Conservation (phyloP, 2,113 vertebrate genomes). For the Scalopus aquaticus region DNA sequence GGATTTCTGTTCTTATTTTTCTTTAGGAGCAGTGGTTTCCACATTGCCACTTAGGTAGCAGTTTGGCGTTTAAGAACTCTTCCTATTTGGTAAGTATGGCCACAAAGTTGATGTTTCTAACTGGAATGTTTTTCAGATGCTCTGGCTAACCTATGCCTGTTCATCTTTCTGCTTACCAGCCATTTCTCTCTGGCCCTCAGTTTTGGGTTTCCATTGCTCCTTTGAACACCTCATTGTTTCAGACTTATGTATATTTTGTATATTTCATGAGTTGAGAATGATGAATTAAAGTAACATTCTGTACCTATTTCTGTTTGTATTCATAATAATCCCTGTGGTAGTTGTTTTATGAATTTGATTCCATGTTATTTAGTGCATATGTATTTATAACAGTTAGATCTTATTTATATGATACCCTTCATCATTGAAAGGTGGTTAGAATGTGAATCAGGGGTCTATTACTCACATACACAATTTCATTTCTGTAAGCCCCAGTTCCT, state of each 20-base stretch:
- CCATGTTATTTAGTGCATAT: neutral
- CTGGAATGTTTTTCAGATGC: no score
- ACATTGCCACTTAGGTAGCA: neutral
- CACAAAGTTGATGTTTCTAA: neutral
- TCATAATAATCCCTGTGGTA: neutral
- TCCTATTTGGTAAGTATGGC: neutral
- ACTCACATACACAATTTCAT: neutral
- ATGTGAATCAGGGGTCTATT: neutral
- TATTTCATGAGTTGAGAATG: neutral
- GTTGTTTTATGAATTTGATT: neutral
- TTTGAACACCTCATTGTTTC: neutral
- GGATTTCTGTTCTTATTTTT: no score
- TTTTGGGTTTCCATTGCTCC: no score
- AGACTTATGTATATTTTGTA: neutral
- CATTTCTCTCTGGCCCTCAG: accelerated
- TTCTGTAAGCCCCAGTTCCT: neutral
- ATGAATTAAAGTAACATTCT: neutral
- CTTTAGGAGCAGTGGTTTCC: neutral
- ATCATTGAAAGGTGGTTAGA: neutral
- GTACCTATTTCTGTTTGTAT: neutral
- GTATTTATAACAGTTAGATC: neutral
- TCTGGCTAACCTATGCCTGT: neutral
- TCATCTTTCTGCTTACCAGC: accelerated
- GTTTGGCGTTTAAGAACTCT: neutral
- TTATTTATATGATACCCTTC: neutral